phyloP scores from a whole-genome alignment of 2,113 vertebrate species.

The Hipposideros armiger region DNA sequence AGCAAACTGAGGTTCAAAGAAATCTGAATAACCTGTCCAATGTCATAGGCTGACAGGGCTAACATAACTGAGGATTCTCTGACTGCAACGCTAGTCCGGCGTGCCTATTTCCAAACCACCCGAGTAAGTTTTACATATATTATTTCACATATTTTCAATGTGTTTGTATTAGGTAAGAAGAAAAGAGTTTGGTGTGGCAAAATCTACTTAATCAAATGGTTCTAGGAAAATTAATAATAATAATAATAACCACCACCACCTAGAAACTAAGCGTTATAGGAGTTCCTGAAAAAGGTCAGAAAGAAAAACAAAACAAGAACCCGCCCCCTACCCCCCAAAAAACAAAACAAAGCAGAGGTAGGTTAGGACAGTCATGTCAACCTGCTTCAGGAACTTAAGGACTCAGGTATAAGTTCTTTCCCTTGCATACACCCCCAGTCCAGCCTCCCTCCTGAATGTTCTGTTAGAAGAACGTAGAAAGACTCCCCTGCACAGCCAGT shows the following conservation, averaged over 20 bases:
- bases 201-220: conserved; percentile 39
- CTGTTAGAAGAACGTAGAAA: background rate
- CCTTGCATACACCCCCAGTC: fast-evolving
- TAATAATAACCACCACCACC: background rate
- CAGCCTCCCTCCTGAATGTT: background rate
- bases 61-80: background rate
- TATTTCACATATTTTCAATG: conserved; percentile 11
- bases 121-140: background rate
- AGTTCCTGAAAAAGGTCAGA: conserved; percentile 18
- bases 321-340: background rate
- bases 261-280: background rate
- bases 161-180: conserved; percentile 14
- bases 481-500: background rate
- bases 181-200: conserved; percentile 62
- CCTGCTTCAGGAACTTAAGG: background rate
- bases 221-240: conserved; percentile 46
- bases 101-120: background rate
- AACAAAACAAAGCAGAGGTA: background rate
- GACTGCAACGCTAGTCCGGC: background rate
- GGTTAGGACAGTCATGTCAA: background rate
- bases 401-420: too few species aligned
- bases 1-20: background rate
- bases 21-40: background rate
- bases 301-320: background rate
- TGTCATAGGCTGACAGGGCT: background rate